phyloP scores from a whole-genome alignment of 2,888 invertebrate genomes.

The Ctena decussata region DNA sequence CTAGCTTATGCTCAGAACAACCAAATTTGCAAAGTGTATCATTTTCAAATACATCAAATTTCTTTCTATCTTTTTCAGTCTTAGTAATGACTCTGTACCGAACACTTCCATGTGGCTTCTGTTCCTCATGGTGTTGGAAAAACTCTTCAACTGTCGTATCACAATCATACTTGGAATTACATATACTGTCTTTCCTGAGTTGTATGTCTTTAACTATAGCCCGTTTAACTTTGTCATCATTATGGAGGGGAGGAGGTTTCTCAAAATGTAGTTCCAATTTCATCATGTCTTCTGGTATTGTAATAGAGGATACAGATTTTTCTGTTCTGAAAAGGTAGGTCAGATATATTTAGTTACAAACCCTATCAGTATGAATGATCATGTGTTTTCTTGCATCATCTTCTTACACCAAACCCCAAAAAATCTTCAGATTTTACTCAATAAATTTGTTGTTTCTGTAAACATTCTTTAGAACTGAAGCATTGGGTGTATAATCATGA shows the following conservation, averaged over 20 bases:
- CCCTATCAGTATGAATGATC: too few relatives aligned
- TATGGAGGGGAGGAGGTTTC: constrained; percentile 94
- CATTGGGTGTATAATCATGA: too few relatives aligned
- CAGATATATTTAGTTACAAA: too few relatives aligned
- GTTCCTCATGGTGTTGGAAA: constrained; percentile 33
- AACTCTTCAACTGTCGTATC: constrained; percentile 12
- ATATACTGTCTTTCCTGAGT: constrained; percentile 41
- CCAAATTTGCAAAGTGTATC: constrained; percentile 56
- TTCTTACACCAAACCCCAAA: too few relatives aligned
- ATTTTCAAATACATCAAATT: constrained; percentile 39
- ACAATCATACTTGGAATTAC: background rate
- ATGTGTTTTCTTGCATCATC: too few relatives aligned
- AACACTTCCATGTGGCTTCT: constrained; percentile 50
- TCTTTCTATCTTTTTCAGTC: constrained; percentile 47
- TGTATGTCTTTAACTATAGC: constrained; percentile 60
- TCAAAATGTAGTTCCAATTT: constrained; percentile 94
- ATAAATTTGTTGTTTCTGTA: too few relatives aligned
- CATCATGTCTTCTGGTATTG: constrained; percentile 91
- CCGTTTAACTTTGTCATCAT: constrained; percentile 90
- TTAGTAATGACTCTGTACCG: constrained; percentile 46
- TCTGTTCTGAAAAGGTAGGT: constrained; percentile 1
- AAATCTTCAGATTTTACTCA: too few relatives aligned
- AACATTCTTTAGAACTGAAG: too few relatives aligned
- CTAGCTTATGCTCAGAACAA: constrained; percentile 49
- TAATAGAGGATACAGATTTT: constrained; percentile 7